Evolutionary conservation across 1,140 invertebrate genomes (phyloP), one percentile per base, ranked within the genome.

Genomic region (Drosophila ironensis): DNA sequence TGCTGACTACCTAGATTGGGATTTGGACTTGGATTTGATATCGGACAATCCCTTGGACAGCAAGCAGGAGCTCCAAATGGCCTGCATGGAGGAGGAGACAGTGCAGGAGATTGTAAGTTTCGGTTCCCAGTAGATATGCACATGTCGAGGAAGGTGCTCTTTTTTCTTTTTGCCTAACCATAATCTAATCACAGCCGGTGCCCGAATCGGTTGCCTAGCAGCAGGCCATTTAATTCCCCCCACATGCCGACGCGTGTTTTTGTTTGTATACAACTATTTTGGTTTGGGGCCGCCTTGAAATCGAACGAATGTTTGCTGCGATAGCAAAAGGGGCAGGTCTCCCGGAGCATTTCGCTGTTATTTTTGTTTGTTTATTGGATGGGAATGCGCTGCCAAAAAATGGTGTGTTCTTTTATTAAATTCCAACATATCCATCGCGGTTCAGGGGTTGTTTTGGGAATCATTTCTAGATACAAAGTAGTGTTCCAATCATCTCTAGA

Each of bases 21-120:
- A n/a, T n/a, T n/a, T n/a, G n/a, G n/a, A n/a, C n/a, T n/a, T n/a
- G 2, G 20, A 22, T 19, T 20, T 54, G n/a, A n/a, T n/a, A n/a
- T n/a, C n/a, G 14, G 28, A 35, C 2, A 22, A 42, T 1, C 41
- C 44, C 1, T 33, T 25, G 11, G 28, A 45, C 8, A 51, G 44
- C 27, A 44, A 44, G 8, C 14, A 51, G 40, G 33, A 42, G 38
- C 16, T 17, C 38, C 30, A 24, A 12, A 12, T 37, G 42, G 30
- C 35, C 8, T 16, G 37, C 22, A 9, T 35, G 12, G 48, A 64
- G 17, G n/a, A n/a, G n/a, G n/a, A n/a, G n/a, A 27, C 41, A 12
- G 44, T 60, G 12, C 60, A 72, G 33, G 73, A 82, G 27, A 82
- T 82, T 61, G 77, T 82, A 17, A 82, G 77, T 82, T 47, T 41